Conservation (phyloP, 2,797 vertebrate genomes). For the Lagorchestes hirsutus region DNA sequence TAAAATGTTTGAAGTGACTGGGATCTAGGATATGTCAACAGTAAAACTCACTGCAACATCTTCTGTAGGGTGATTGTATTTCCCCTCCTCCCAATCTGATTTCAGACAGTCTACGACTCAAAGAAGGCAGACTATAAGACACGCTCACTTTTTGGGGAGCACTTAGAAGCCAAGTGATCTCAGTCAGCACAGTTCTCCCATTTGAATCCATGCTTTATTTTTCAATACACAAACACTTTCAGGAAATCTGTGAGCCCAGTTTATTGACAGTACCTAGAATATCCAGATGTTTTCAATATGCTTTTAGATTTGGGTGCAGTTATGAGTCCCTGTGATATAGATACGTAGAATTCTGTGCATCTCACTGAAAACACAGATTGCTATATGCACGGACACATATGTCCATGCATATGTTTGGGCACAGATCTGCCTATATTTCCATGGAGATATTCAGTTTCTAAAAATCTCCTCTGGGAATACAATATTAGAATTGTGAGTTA, state of each 20-base stretch:
- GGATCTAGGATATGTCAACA: neutral
- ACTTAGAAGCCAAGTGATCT: neutral
- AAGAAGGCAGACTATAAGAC: slow-evolving; percentile 35
- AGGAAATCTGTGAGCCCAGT: slow-evolving; percentile 35
- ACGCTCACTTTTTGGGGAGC: slow-evolving; percentile 46
- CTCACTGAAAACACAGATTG: neutral
- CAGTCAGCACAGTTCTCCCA: slow-evolving; percentile 1
- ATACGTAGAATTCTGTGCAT: neutral
- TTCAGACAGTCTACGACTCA: neutral
- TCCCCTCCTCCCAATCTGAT: neutral
- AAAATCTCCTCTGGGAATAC: slow-evolving; percentile 28
- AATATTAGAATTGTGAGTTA: slow-evolving; percentile 25
- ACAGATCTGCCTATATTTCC: neutral
- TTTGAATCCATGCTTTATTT: slow-evolving; percentile 36
- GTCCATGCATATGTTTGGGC: neutral
- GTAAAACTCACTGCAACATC: neutral
- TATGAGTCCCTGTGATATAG: neutral
- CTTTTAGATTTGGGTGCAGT: slow-evolving; percentile 16
- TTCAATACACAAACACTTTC: slow-evolving; percentile 16
- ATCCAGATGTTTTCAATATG: slow-evolving; percentile 12
- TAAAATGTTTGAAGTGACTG: neutral
- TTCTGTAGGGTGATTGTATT: neutral
- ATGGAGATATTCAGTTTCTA: neutral
- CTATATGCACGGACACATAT: neutral
- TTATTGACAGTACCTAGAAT: slow-evolving; percentile 33